Conservation (phyloP, 2,888 invertebrate species). For the Agonopterix arenella region DNA sequence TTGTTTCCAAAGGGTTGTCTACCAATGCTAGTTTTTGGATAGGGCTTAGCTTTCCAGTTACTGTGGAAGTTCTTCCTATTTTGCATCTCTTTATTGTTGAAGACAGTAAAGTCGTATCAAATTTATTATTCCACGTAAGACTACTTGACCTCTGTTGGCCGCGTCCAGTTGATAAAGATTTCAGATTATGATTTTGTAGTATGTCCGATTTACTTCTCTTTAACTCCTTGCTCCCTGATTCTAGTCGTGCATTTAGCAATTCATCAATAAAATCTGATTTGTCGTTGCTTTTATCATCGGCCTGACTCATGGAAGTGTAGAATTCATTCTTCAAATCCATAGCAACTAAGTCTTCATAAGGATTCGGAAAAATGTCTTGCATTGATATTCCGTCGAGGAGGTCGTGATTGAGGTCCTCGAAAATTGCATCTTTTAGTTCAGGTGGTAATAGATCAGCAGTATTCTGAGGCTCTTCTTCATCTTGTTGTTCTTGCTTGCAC, state of each 20-base stretch:
- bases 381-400: constrained; percentile 89
- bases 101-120: constrained; percentile 77
- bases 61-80: constrained; percentile 66
- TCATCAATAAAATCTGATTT: constrained; percentile 76
- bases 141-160: constrained; percentile 82
- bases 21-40: constrained; percentile 44
- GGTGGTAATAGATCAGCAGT: constrained; percentile 89
- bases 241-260: constrained; percentile 67
- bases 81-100: constrained; percentile 83
- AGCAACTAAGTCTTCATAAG: constrained; percentile 80
- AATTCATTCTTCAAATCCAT: constrained; percentile 80
- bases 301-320: constrained; percentile 65
- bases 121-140: constrained; percentile 82
- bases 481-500: constrained; percentile 81
- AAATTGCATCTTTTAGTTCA: constrained; percentile 90
- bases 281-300: constrained; percentile 59
- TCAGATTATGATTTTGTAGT: constrained; percentile 66
- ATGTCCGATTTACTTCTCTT: constrained; percentile 82
- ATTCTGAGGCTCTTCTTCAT: constrained; percentile 87
- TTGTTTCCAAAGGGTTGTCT: constrained; percentile 49
- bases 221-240: constrained; percentile 73
- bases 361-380: constrained; percentile 88
- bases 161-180: constrained; percentile 68
- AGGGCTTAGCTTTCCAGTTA: constrained; percentile 62
- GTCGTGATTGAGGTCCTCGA: constrained; percentile 90